A percentile compares a stretch with the other conserved stretches of the same genome.
Conservation (phyloP, 2,888 invertebrate species). For the Alsophila aescularia region DNA sequence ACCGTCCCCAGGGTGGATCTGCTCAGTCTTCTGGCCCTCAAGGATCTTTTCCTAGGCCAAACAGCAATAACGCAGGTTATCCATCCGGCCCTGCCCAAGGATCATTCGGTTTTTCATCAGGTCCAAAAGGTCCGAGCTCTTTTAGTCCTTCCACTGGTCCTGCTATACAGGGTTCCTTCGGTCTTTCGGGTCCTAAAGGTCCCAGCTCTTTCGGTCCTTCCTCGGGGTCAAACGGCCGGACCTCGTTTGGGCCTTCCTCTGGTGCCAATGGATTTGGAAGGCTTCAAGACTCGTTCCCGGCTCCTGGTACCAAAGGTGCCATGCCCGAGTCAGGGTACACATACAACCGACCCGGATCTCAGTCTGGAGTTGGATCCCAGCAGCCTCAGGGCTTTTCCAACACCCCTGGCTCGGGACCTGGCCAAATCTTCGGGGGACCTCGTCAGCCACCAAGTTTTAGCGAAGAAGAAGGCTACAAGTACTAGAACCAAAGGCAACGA, state of each 20-base stretch:
- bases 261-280: slow-evolving; percentile 23
- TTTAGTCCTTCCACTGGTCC: not conserved
- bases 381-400: slow-evolving; percentile 34
- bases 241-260: slow-evolving; percentile 19
- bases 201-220: slow-evolving; percentile 31
- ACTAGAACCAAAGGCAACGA: slow-evolving; percentile 62
- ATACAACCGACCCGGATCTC: slow-evolving; percentile 39
- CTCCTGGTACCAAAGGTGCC: slow-evolving; percentile 9
- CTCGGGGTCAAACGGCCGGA: slow-evolving; percentile 18
- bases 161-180: slow-evolving; percentile 15
- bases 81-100: slow-evolving; percentile 31
- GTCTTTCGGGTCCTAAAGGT: slow-evolving; percentile 18
- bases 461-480: slow-evolving; percentile 75
- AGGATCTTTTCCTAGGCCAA: slow-evolving; percentile 26
- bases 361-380: slow-evolving; percentile 11
- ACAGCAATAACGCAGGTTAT: slow-evolving; percentile 19
- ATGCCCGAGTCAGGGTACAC: slow-evolving; percentile 36
- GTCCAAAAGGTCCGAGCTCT: slow-evolving; percentile 1
- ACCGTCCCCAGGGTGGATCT: slow-evolving; percentile 28
- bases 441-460: slow-evolving; percentile 76
- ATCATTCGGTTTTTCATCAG: slow-evolving; percentile 28
- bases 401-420: slow-evolving; percentile 36
- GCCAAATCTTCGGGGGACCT: slow-evolving; percentile 62
- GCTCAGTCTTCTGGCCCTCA: slow-evolving; percentile 24
- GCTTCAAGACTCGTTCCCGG: slow-evolving; percentile 30